Evolutionary conservation across 1,140 invertebrate species (phyloP).

Genomic region (Drosophila tsacasi): DNA sequence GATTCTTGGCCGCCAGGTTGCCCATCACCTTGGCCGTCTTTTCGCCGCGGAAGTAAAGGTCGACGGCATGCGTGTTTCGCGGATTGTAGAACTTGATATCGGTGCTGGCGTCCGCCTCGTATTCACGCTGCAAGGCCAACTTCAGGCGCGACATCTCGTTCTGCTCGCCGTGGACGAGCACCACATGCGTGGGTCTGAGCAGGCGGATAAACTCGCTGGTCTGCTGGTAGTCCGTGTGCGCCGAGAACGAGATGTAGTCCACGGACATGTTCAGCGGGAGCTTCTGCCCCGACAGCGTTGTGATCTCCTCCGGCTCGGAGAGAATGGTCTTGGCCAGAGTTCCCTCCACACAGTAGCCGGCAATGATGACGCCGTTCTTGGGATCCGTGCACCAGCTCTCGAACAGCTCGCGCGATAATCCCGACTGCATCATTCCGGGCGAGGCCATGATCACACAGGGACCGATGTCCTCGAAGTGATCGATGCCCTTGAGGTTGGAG

Average conservation of each 20-base stretch:
- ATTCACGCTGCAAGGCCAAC: slow-evolving; percentile 96
- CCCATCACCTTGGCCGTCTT: slow-evolving; percentile 99
- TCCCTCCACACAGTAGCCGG: slow-evolving; percentile 99
- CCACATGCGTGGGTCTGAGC: slow-evolving; percentile 97
- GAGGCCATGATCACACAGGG: slow-evolving; percentile 99
- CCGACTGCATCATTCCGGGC: slow-evolving; percentile 99
- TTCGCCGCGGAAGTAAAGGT: slow-evolving; percentile 97
- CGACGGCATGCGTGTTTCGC: slow-evolving; percentile 96
- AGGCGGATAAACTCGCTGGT: slow-evolving; percentile 98
- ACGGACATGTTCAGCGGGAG: slow-evolving; percentile 98
- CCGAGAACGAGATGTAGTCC: slow-evolving; percentile 99
- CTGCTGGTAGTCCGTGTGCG: slow-evolving; percentile 99
- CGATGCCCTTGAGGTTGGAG: slow-evolving; percentile 99
- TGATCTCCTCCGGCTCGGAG: slow-evolving; percentile 99
- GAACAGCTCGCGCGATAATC: slow-evolving; percentile 98
- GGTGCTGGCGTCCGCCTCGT: slow-evolving; percentile 94
- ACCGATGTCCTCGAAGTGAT: slow-evolving; percentile 99
- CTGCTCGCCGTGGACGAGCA: slow-evolving; percentile 98
- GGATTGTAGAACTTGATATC: slow-evolving; percentile 98
- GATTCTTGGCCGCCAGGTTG: slow-evolving; percentile 92
- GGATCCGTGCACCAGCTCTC: slow-evolving; percentile 99
- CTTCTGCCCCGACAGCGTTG: slow-evolving; percentile 97
- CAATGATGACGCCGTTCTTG: slow-evolving; percentile 99
- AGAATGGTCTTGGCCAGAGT: slow-evolving; percentile 98
- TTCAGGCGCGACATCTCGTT: slow-evolving; percentile 99